phyloP scores from a whole-genome alignment of 2,113 vertebrate species.

The Eudyptes chrysolophus region DNA sequence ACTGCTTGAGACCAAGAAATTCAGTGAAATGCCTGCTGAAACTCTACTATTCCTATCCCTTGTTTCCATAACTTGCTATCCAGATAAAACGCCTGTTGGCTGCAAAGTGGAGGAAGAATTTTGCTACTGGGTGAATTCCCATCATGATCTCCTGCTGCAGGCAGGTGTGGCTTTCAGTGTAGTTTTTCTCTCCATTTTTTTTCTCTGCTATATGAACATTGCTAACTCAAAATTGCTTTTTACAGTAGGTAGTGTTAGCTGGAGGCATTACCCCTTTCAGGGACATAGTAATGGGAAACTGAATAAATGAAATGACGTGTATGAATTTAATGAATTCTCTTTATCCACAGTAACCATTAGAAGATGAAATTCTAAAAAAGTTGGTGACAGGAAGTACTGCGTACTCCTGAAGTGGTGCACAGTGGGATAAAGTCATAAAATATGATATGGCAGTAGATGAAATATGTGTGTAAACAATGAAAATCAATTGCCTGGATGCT shows the following conservation, averaged over 20 bases:
- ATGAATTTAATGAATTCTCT: not conserved
- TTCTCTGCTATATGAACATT: not conserved
- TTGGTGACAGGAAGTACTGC: not conserved
- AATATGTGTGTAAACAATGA: not conserved
- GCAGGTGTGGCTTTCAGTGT: not conserved
- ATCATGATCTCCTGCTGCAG: not conserved
- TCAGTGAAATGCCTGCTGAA: not conserved
- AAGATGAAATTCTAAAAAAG: not conserved
- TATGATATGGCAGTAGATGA: not conserved
- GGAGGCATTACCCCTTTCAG: not conserved
- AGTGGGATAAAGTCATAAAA: not conserved
- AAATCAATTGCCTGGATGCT: not conserved
- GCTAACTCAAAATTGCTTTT: not conserved
- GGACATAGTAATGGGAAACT: not conserved
- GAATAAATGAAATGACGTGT: not conserved
- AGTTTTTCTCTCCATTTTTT: not conserved
- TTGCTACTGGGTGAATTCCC: not conserved
- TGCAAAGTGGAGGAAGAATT: not conserved
- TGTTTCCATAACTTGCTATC: not conserved
- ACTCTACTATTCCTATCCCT: not conserved
- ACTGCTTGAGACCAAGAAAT: not conserved
- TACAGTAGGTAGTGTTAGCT: not conserved
- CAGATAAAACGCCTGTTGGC: not conserved
- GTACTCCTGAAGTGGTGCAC: not conserved
- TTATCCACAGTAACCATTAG: not conserved